These are phyloP conservation scores for Ichneumoninae sp. DNA, from an alignment of 2,888 invertebrate genomes.

Conservation along the genomic window DNA sequence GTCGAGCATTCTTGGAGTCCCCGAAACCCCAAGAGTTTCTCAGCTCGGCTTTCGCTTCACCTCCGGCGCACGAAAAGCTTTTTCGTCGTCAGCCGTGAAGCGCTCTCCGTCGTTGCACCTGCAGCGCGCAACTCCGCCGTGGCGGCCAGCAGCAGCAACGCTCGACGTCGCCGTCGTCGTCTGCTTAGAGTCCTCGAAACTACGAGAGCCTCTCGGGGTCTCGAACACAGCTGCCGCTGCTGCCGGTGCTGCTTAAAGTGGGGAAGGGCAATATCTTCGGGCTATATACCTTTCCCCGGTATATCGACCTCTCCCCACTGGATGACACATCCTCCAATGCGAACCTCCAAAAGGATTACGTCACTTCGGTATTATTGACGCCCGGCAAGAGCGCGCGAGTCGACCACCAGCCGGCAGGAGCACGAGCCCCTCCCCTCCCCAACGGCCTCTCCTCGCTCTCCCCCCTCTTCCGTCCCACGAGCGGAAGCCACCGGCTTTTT, in stretches of 20 bases:
- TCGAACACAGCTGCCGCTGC: slow-evolving; percentile 43
- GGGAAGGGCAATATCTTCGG: slow-evolving; percentile 24
- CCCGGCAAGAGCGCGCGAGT: slow-evolving; percentile 30
- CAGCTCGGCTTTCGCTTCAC: background rate
- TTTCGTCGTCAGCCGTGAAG: too few species aligned
- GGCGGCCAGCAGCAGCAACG: background rate
- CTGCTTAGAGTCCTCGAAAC: background rate
- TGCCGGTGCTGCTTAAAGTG: slow-evolving; percentile 3
- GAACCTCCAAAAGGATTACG: slow-evolving; percentile 80
- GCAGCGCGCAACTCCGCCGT: too few species aligned
- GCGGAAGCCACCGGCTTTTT: slow-evolving; percentile 25
- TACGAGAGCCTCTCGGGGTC: background rate
- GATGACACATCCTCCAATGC: slow-evolving; percentile 83
- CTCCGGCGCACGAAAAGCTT: too few species aligned
- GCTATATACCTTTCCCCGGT: slow-evolving; percentile 38
- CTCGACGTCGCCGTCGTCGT: background rate
- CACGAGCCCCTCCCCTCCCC: slow-evolving; percentile 27
- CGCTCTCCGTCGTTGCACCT: too few species aligned
- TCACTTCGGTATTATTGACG: slow-evolving; percentile 82
- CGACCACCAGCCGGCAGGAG: slow-evolving; percentile 61
- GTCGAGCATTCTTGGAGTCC: background rate
- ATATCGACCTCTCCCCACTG: slow-evolving; percentile 80
- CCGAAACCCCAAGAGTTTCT: background rate
- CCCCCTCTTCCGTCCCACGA: slow-evolving; percentile 39
- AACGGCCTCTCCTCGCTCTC: slow-evolving; percentile 31